A percentile compares a stretch with the other conserved stretches of the same genome.
Evolutionary conservation across 2,113 vertebrate genomes (phyloP).

Genomic region (Chionis minor): DNA sequence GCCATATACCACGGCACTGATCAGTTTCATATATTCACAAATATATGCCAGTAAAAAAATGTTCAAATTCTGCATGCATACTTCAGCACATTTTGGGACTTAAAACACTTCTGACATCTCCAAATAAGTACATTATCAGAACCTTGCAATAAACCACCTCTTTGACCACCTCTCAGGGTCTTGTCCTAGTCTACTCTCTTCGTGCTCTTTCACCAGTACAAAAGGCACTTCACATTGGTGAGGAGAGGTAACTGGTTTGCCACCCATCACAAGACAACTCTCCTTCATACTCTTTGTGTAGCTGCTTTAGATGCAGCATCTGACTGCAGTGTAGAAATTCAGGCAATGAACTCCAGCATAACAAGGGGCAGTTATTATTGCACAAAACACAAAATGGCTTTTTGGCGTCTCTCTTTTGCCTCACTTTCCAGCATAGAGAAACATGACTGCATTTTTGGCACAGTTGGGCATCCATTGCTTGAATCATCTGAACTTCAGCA

Average conservation of each 20-base stretch:
- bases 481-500: not conserved
- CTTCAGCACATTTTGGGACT: not conserved
- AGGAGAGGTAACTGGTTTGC: not conserved
- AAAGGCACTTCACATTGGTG: not conserved
- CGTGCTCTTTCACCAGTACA: not conserved
- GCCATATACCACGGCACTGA: not conserved
- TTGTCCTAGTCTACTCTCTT: not conserved
- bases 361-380: not conserved
- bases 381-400: not conserved
- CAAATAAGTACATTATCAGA: not conserved
- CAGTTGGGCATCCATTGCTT: not conserved
- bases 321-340: not conserved
- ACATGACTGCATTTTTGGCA: not conserved
- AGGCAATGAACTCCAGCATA: not conserved
- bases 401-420: not conserved
- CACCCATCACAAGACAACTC: not conserved
- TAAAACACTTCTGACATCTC: not conserved
- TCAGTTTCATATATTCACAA: not conserved
- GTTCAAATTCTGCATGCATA: not conserved
- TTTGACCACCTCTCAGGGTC: not conserved
- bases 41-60: not conserved
- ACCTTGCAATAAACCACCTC: not conserved
- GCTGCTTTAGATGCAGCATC: not conserved
- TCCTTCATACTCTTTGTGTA: not conserved
- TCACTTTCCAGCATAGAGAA: not conserved